phyloP scores from a whole-genome alignment of 2,797 vertebrate species.

The Acanthurus tractus region DNA sequence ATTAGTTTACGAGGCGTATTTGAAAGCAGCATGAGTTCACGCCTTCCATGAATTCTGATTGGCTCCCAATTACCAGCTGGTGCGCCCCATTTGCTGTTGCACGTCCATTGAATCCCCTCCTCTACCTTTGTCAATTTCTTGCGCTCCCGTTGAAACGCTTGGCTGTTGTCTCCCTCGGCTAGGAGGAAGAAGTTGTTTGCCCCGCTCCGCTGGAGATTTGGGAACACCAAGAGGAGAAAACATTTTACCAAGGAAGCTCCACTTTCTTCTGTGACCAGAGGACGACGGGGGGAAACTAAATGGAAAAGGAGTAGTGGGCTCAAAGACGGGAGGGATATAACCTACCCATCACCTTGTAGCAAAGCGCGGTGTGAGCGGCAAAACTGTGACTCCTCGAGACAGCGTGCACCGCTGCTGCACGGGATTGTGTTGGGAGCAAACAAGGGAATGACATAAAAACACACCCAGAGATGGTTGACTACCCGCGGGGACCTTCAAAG shows the following conservation, averaged over 20 bases:
- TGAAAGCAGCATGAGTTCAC: constrained; percentile 64
- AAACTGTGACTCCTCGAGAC: constrained; percentile 34
- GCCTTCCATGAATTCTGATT: constrained; percentile 73
- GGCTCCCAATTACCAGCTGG: constrained; percentile 53
- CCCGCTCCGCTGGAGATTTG: constrained; percentile 9
- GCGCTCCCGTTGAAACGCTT: constrained; percentile 82
- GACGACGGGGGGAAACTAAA: constrained; percentile 22
- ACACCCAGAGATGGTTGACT: constrained; percentile 77
- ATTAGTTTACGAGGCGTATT: constrained; percentile 14
- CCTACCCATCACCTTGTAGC: constrained; percentile 64
- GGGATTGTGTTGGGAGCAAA: constrained; percentile 42
- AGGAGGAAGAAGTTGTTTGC: constrained; percentile 48
- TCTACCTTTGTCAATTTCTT: constrained; percentile 87
- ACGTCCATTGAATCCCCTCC: constrained; percentile 82
- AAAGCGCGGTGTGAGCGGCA: constrained; percentile 30
- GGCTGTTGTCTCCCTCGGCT: constrained; percentile 70
- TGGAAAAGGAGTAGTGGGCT: constrained; percentile 23
- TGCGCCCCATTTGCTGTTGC: constrained; percentile 76
- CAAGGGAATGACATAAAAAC: constrained; percentile 66
- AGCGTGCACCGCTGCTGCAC: constrained; percentile 44
- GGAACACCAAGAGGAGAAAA: constrained; percentile 12
- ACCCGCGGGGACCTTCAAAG: constrained; percentile 46
- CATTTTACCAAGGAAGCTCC: constrained; percentile 5
- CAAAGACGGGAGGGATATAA: constrained; percentile 33
- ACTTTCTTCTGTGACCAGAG: not conserved